phyloP scores from a whole-genome alignment of 2,797 vertebrate species.

The Neomorphus geoffroyi region DNA sequence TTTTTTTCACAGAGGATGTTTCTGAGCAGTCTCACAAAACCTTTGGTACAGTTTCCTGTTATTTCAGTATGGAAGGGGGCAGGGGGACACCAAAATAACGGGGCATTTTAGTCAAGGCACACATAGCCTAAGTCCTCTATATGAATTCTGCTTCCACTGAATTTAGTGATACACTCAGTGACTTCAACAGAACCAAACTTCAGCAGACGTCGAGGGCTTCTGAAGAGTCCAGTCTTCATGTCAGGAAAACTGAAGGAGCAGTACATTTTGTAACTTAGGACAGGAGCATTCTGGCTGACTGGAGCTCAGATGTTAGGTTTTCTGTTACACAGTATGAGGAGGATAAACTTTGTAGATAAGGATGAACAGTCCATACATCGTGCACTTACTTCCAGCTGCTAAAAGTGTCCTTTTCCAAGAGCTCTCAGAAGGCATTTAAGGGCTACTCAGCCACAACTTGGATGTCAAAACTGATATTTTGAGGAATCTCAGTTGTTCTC shows the following conservation, averaged over 20 bases:
- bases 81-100: neutral
- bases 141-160: neutral
- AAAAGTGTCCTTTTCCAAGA: slow-evolving; percentile 9
- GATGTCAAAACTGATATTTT: slow-evolving; percentile 17
- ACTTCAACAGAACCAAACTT: neutral
- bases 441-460: neutral
- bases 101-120: neutral
- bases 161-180: neutral
- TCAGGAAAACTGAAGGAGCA: neutral
- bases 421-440: neutral
- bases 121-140: neutral
- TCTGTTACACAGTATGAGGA: neutral
- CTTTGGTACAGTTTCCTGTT: neutral
- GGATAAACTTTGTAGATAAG: neutral
- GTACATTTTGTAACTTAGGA: neutral
- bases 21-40: neutral
- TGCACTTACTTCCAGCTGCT: neutral
- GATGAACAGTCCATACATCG: neutral
- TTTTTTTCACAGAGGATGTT: neutral
- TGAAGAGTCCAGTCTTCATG: neutral
- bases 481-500: neutral
- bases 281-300: neutral
- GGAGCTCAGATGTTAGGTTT: neutral
- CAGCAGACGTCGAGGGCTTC: neutral
- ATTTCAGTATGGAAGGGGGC: neutral